Percentiles rank a stretch among this genome's conserved stretches.
phyloP scores from a whole-genome alignment of 2,113 vertebrate species.

The Thryonomys swinderianus region DNA sequence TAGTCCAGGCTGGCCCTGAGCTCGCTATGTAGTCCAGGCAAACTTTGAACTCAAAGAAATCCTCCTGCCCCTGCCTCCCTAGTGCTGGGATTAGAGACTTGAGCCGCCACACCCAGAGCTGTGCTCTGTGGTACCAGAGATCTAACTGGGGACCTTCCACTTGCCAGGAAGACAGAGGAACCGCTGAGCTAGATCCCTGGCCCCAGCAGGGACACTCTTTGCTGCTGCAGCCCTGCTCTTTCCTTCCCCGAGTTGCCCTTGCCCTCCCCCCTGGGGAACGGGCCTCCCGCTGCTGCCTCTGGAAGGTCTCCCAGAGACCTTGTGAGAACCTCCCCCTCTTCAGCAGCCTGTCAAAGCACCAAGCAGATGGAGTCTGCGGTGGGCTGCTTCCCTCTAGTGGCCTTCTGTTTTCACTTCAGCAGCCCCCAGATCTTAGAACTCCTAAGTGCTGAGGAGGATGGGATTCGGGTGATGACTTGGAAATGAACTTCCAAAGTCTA shows the following conservation, averaged over 20 bases:
- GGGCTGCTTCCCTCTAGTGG: neutral
- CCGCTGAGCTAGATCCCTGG: too few species aligned
- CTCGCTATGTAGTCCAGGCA: too few species aligned
- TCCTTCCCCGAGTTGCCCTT: neutral
- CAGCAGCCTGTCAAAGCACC: neutral
- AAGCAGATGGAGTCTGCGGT: neutral
- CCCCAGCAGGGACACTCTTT: neutral
- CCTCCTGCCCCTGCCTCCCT: too few species aligned
- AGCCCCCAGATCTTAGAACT: neutral
- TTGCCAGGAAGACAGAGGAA: too few species aligned
- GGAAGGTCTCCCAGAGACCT: neutral
- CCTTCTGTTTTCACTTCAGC: too few species aligned
- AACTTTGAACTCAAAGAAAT: too few species aligned
- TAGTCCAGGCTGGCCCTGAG: too few species aligned
- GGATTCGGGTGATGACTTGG: neutral
- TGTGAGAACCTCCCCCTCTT: neutral
- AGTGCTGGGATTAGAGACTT: too few species aligned
- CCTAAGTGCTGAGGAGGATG: neutral
- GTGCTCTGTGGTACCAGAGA: too few species aligned
- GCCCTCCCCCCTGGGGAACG: neutral
- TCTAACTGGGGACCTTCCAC: too few species aligned
- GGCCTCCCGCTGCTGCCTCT: neutral
- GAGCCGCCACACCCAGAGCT: too few species aligned
- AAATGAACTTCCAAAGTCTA: neutral
- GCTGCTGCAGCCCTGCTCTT: neutral